Evolutionary conservation across 1,140 invertebrate species (phyloP).

Genomic region (Glomeris maerens): DNA sequence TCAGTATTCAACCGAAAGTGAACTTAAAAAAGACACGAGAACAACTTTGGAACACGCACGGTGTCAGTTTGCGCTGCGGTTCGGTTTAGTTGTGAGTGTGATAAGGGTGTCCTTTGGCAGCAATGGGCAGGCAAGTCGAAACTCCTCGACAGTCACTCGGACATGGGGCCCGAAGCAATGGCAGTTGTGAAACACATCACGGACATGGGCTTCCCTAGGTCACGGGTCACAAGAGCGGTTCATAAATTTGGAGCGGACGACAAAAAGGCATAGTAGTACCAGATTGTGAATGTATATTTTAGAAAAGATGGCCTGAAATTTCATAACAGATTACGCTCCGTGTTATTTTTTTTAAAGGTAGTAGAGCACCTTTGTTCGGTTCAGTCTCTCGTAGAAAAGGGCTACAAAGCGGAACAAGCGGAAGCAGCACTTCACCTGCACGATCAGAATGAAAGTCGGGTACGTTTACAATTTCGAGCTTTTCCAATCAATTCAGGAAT

Average conservation of each 20-base stretch:
- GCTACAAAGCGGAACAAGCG: conserved; percentile 39
- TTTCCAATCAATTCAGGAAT: background rate
- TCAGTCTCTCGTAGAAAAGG: conserved; percentile 51
- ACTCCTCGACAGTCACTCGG: conserved; percentile 27
- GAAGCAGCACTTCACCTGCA: conserved; percentile 36
- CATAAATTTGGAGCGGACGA: conserved; percentile 30
- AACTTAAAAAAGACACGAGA: too few species aligned
- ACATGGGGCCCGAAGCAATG: conserved; percentile 24
- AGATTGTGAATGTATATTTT: too few species aligned
- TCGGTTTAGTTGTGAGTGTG: too few species aligned
- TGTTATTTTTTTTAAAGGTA: conserved; percentile 25
- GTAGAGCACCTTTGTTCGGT: conserved; percentile 36
- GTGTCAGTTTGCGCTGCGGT: too few species aligned
- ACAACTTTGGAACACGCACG: too few species aligned
- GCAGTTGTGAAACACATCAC: conserved; percentile 25
- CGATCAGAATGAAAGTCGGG: conserved; percentile 33
- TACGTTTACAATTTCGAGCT: conserved; percentile 13
- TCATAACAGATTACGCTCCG: background rate
- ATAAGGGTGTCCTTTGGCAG: too few species aligned
- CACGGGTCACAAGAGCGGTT: conserved; percentile 29
- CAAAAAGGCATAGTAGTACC: conserved; percentile 33
- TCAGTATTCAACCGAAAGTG: too few species aligned
- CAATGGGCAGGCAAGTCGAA: too few species aligned
- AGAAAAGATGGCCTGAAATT: background rate
- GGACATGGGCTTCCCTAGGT: conserved; percentile 31